These are phyloP conservation scores for Tachysurus vachellii DNA, from an alignment of 2,113 vertebrate species.

Conservation along the genomic window DNA sequence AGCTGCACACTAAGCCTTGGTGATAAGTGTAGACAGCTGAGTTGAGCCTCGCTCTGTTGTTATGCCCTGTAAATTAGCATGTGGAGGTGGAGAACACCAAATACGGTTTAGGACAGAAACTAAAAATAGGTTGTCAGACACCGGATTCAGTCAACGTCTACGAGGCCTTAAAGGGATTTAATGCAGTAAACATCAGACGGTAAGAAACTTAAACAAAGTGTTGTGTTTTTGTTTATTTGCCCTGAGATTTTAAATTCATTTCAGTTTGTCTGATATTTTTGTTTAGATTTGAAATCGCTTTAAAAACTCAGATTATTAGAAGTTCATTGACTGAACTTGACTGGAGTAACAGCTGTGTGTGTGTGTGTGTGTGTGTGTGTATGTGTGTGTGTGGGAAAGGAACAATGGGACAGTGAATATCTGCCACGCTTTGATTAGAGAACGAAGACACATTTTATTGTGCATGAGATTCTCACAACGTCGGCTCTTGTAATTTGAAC, in stretches of 20 bases:
- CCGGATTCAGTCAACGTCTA: constrained; percentile 24
- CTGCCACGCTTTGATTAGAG: neutral
- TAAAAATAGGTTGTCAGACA: constrained; percentile 49
- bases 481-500: neutral
- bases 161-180: constrained; percentile 38
- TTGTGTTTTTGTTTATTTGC: neutral
- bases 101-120: constrained; percentile 43
- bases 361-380: neutral
- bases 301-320: neutral
- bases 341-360: constrained; percentile 6
- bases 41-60: constrained; percentile 45
- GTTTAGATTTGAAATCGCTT: constrained; percentile 19
- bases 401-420: constrained; percentile 19
- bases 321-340: neutral
- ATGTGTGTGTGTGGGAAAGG: constrained; percentile 15
- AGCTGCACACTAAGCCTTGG: constrained; percentile 57
- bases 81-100: constrained; percentile 38
- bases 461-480: neutral
- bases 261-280: neutral
- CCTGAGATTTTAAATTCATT: neutral
- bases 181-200: constrained; percentile 26
- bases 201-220: constrained; percentile 13
- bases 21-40: constrained; percentile 65
- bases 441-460: neutral
- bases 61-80: constrained; percentile 41